Evolutionary conservation across 2,797 vertebrate species (phyloP), one percentile per base, ranked within the genome.

Genomic region (Typhlichthys eigenmanni): DNA sequence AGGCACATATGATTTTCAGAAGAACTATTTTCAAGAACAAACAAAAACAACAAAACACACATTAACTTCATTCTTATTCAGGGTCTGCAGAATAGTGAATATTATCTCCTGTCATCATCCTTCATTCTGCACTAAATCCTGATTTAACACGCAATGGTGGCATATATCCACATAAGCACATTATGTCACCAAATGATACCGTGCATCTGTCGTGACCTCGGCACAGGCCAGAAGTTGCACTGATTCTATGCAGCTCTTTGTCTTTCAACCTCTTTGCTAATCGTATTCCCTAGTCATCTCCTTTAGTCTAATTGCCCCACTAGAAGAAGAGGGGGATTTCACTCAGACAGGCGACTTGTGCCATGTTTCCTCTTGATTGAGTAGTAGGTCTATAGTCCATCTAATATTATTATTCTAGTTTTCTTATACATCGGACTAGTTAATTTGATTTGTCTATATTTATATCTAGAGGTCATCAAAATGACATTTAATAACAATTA

Each of bases 201-300:
- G 74, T 58, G 72, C 62, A 24, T 45, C 43, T 59, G 16, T 68
- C 62, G 51, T 77, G 54, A 71, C 76, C 78, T 85, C 71, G 78
- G 63, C 70, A 38, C 68, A 68, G 72, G 75, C 83, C 80, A 84
- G 46, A 50, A 9, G 29, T 47, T 55, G 46, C 11, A 5, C 58
- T 78, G 60, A 65, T 83, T 66, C 68, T 24, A 76, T 46, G 52
- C 67, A 69, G 65, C 63, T 68, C 69, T 75, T 72, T 78, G 78
- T 80, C 60, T 69, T 58, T 72, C 32, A 7, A 60, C 73, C 66
- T 76, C 65, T 72, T 69, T 50, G 51, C 49, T 78, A 69, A 84
- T 86, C 70, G 75, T 74, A 78, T 78, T 83, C 69, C 65, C 79
- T 62, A 84, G 76, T 77, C 72, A 66, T 76, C 16, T 56, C 59